Conservation (phyloP, 1,140 invertebrate species). For the Pseudomyrmex gracilis region DNA sequence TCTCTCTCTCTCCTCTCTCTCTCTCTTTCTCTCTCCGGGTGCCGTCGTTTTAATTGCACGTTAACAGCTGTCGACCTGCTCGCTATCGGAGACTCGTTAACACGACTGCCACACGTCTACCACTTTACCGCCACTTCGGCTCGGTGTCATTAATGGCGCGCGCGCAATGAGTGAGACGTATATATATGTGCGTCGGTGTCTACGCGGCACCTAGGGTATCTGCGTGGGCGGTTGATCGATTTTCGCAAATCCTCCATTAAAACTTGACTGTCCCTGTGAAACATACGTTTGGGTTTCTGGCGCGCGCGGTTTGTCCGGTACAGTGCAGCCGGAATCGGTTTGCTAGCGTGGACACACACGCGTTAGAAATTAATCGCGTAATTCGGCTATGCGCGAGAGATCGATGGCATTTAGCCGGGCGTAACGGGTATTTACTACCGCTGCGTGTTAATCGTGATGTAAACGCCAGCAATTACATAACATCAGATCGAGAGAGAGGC, state of each 20-base stretch:
- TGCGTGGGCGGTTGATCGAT: conserved; percentile 52
- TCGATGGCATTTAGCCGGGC: conserved; percentile 46
- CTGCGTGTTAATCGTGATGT: conserved; percentile 46
- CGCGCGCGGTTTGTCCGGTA: background rate
- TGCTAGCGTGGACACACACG: conserved; percentile 15
- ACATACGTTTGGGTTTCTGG: conserved; percentile 25
- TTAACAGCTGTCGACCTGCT: conserved; percentile 64
- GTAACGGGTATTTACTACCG: conserved; percentile 55
- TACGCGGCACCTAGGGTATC: background rate
- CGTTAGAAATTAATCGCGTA: conserved; percentile 50
- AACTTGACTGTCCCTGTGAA: conserved; percentile 50
- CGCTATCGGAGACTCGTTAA: conserved; percentile 65
- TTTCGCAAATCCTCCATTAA: conserved; percentile 63
- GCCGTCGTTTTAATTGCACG: conserved; percentile 67
- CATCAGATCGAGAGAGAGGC: conserved; percentile 19
- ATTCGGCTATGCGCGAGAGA: conserved; percentile 48
- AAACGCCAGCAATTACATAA: conserved; percentile 46
- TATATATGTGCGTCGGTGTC: background rate
- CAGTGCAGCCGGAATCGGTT: conserved; percentile 12
- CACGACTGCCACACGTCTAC: conserved; percentile 62
- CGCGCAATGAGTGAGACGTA: conserved; percentile 35
- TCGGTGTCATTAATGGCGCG: conserved; percentile 50
- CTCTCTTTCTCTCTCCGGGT: conserved; percentile 4
- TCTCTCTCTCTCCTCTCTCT: too few relatives aligned
- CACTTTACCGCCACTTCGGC: conserved; percentile 40